These are phyloP conservation scores for Diorhabda carinulata DNA, from an alignment of 1,140 invertebrate genomes.

Conservation along the genomic window DNA sequence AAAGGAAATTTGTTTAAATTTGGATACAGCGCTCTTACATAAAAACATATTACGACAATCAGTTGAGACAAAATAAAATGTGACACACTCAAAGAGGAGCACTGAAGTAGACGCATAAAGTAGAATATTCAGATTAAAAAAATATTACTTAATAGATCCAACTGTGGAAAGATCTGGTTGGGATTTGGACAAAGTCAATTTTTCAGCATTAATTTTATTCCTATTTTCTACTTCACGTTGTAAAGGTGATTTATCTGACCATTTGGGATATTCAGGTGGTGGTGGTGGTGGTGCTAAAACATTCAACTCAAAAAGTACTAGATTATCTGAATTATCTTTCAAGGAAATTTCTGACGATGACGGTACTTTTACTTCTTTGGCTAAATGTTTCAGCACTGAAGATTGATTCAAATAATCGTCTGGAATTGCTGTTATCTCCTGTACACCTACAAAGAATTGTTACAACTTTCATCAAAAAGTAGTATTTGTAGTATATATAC, in stretches of 20 bases:
- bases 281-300: slow-evolving; percentile 34
- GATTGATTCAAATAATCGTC: slow-evolving; percentile 81
- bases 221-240: slow-evolving; percentile 34
- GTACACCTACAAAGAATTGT: slow-evolving; percentile 45
- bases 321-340: slow-evolving; percentile 25
- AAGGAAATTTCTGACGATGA: slow-evolving; percentile 41
- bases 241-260: slow-evolving; percentile 39
- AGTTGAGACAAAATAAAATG: too few relatives aligned
- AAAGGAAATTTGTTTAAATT: neutral
- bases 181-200: slow-evolving; percentile 63
- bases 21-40: too few relatives aligned
- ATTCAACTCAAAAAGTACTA: slow-evolving; percentile 30
- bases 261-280: slow-evolving; percentile 44
- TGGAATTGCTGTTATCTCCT: slow-evolving; percentile 80
- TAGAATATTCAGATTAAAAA: too few relatives aligned
- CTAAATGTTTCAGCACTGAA: slow-evolving; percentile 79
- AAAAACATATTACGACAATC: too few relatives aligned
- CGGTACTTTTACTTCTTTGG: slow-evolving; percentile 71
- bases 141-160: slow-evolving; percentile 27
- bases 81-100: too few relatives aligned
- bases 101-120: too few relatives aligned
- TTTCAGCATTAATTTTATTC: slow-evolving; percentile 34
- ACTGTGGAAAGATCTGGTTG: slow-evolving; percentile 65
- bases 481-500: slow-evolving; percentile 10
- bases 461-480: neutral